Base-by-base conservation (phyloP, 2,113 vertebrate genomes). In the Tautogolabrus adspersus region DNA sequence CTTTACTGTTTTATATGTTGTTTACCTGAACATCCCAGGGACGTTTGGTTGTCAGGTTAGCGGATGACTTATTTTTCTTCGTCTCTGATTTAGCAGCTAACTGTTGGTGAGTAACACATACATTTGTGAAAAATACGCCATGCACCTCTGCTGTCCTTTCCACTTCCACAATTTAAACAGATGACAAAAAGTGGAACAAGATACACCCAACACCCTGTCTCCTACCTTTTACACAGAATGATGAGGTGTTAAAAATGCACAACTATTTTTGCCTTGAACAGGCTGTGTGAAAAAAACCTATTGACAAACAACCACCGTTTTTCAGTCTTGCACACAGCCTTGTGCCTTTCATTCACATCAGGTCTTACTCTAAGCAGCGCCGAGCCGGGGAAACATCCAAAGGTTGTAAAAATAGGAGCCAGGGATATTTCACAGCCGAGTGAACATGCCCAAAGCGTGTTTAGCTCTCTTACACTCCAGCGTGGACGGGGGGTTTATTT, bases 381-480 rank as follows among this genome's bases (percentile, higher is more conserved):
- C 66, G 62, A 72, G 89, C 87, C 26, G 6, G 69, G 83, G 82
- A 89, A 91, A 91, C 59, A 87, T 90, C 84, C 86, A 85, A 72
- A n/a, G 89, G 83, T 84, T 92, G 85, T 94, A 89, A 87, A 82
- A 92, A 89, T 68, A 56, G 83, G 85, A 92, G 91, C 91, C 93
- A 89, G 88, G 84, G 90, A 85, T 91, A 93, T 94, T 94, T 94
- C 81, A 88, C 83, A 86, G 75, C 72, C 80, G 85, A 93, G 77
- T 91, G 89, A 79, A 87, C 71, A 0, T 86, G 81, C 83, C 88
- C 93, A 79, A 84, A 84, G 85, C 82, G 77, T 74, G 82, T 79
- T 38, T 15, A 52, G 91, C 79, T 89, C 80, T 66, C 68, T 81
- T 49, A 72, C 85, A 52, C 84, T 69, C 44, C 18, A 82, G 79